These are phyloP conservation scores for Amiota minor DNA, from an alignment of 2,888 invertebrate genomes.

Conservation along the genomic window DNA sequence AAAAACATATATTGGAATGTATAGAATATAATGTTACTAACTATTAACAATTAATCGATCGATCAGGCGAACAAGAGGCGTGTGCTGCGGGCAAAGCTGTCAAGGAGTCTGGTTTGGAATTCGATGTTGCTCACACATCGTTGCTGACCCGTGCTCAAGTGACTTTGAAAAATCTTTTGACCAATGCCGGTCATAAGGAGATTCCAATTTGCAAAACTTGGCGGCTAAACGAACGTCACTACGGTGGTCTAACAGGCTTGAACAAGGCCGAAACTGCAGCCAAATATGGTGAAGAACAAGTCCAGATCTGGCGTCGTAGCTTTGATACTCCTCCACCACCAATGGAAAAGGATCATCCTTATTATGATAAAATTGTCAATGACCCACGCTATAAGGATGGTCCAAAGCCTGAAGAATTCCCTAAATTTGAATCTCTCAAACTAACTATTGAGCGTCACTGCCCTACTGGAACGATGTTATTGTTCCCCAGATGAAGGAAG, in stretches of 20 bases:
- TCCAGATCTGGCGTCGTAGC: conserved; percentile 88
- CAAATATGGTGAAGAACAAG: conserved; percentile 90
- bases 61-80: conserved; percentile 70
- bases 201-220: conserved; percentile 84
- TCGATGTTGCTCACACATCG: conserved; percentile 88
- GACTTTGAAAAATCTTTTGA: conserved; percentile 81
- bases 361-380: conserved; percentile 84
- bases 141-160: conserved; percentile 86
- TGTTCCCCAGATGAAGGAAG: conserved; percentile 82
- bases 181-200: conserved; percentile 80
- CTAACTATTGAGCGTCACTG: conserved; percentile 85
- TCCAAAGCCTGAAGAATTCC: conserved; percentile 85
- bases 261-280: conserved; percentile 91
- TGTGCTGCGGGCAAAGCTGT: conserved; percentile 83
- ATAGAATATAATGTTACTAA: conserved; percentile 4
- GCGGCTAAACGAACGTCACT: conserved; percentile 91
- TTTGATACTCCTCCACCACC: conserved; percentile 89
- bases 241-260: conserved; percentile 90
- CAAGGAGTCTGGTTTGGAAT: conserved; percentile 82
- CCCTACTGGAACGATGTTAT: conserved; percentile 93
- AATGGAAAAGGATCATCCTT: conserved; percentile 85
- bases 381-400: conserved; percentile 84
- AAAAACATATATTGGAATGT: conserved; percentile 9
- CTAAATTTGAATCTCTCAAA: conserved; percentile 88
- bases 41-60: neutral